Evolutionary conservation across 2,113 vertebrate species (phyloP).

Genomic region (Penelope pileata): DNA sequence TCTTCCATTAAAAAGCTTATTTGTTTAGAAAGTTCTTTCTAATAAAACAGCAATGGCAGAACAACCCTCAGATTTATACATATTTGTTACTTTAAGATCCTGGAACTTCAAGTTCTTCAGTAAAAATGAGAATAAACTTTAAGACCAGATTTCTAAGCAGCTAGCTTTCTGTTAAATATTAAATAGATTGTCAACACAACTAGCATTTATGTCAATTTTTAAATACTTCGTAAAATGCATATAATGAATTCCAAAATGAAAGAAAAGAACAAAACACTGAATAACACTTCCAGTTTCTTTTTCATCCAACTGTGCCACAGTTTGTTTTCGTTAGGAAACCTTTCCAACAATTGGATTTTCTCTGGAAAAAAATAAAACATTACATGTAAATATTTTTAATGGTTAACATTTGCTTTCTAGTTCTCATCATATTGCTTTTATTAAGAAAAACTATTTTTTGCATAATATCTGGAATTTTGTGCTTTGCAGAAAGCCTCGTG

Average conservation of each 20-base stretch:
- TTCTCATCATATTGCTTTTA: background rate
- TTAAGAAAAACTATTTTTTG: background rate
- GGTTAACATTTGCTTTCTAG: background rate
- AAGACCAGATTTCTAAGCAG: slow-evolving; percentile 55
- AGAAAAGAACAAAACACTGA: background rate
- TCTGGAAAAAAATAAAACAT: slow-evolving; percentile 75
- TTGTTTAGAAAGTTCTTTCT: slow-evolving; percentile 61
- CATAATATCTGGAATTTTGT: background rate
- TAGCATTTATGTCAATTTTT: slow-evolving; percentile 66
- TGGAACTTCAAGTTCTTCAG: slow-evolving; percentile 64
- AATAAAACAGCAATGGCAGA: slow-evolving; percentile 52
- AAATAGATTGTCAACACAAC: slow-evolving; percentile 77
- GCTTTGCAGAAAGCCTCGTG: background rate
- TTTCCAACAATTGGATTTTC: slow-evolving; percentile 96
- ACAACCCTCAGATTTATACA: slow-evolving; percentile 53
- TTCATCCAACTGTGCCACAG: slow-evolving; percentile 26
- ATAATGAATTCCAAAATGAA: slow-evolving; percentile 37
- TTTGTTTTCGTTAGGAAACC: slow-evolving; percentile 79
- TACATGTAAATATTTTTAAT: background rate
- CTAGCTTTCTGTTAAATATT: slow-evolving; percentile 78
- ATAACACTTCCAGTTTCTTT: slow-evolving; percentile 75
- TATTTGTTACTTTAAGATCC: slow-evolving; percentile 54
- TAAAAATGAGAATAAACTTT: slow-evolving; percentile 57
- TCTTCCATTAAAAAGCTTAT: slow-evolving; percentile 71
- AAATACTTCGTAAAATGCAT: slow-evolving; percentile 72